Base-by-base conservation (phyloP, 2,888 invertebrate genomes). In the Spilosoma lubricipeda region DNA sequence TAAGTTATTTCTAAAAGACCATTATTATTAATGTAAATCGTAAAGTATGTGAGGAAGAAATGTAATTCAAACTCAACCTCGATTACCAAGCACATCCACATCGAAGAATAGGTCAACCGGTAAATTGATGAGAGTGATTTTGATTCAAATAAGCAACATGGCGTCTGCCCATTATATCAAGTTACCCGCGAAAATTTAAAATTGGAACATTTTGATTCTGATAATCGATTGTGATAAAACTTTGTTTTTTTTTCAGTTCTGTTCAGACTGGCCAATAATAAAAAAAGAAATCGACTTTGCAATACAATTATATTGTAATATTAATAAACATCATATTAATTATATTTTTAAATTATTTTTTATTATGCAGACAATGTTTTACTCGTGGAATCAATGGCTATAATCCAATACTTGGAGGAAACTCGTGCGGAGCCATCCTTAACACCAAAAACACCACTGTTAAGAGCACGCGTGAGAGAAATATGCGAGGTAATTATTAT, bases 351-450 rank as follows among this genome's bases (percentile, higher is more conserved):
- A 30, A 18, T 18, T 30, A 30, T 63, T 63, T 2, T 13, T 63
- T 63, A 30, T 11, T 74, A 63, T 76, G 33, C 83, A 96, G 94
- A 95, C 88, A 93, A 93, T 48, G 89, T 78, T 33, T 94, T 93
- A 0, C 76, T 94, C 45, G 89, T 94, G 72, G 95, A 95, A 67
- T 94, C 96, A 66, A 93, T 96, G 91, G 95, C 96, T 79, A 97
- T 98, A 48, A 91, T 97, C 79, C 97, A 97, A 85, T 98, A 97
- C 86, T 86, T 97, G 72, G 97, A 97, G 79, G 97, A 97, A 71
- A 96, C 94, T 1, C 94, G 93, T 8, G 96, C 96, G 0, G 83
- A 89, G 9, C 93, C 94, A 5, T 86, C 95, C 5, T 88, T 97
- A 36, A 88, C 96, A 45, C 97, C 97, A 0, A 90, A 92, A 73